Evolutionary conservation across 1,140 invertebrate genomes (phyloP).

Genomic region (Aphidius ervi): DNA sequence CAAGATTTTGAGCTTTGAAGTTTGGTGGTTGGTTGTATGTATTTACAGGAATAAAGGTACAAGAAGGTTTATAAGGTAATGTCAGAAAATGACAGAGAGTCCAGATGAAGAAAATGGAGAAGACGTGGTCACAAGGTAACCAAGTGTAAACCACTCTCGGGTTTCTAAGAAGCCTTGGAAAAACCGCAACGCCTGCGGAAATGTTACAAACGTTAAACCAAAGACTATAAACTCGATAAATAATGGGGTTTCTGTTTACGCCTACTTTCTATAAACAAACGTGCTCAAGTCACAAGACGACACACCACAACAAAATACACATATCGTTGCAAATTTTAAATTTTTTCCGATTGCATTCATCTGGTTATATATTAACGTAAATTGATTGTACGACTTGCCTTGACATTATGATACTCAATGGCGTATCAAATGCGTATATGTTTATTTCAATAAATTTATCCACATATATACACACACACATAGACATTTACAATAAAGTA

Average conservation of each 20-base stretch:
- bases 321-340: conserved; percentile 4
- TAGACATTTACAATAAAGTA: too few species aligned
- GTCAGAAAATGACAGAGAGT: too few species aligned
- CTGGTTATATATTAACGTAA: conserved; percentile 9
- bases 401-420: too few species aligned
- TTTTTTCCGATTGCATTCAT: conserved; percentile 13
- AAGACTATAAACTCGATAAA: conserved; percentile 35
- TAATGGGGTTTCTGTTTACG: conserved; percentile 36
- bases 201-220: conserved; percentile 24
- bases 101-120: conserved; percentile 3
- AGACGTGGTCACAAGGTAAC: conserved; percentile 16
- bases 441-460: too few species aligned
- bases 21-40: not conserved
- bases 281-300: conserved; percentile 11
- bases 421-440: too few species aligned
- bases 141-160: conserved; percentile 19
- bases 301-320: not conserved
- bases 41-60: too few species aligned
- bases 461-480: too few species aligned
- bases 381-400: conserved; percentile 5
- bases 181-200: conserved; percentile 32
- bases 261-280: conserved; percentile 24
- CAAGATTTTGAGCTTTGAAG: conserved; percentile 3
- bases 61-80: too few species aligned
- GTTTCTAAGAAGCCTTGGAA: conserved; percentile 29